Percentiles rank a stretch among this genome's conserved stretches.
Conservation (phyloP, 2,113 vertebrate species). For the Cnemophilus loriae region DNA sequence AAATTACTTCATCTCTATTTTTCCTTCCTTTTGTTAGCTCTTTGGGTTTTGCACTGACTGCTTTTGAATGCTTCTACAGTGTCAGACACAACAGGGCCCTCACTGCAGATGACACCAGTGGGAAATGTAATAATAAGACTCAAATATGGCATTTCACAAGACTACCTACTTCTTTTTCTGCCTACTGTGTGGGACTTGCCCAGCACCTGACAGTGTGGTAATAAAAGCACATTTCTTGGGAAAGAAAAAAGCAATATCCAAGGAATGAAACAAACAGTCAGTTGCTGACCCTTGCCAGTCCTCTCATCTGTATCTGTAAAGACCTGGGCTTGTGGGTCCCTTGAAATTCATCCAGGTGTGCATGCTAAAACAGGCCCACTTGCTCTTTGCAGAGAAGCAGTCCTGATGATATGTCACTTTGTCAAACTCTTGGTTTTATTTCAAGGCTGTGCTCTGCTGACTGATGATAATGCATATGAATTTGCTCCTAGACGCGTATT, state of each 20-base stretch:
- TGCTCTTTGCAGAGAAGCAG: not conserved
- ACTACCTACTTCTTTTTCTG: not conserved
- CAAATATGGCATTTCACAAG: not conserved
- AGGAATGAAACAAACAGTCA: not conserved
- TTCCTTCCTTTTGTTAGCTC: conserved; percentile 48
- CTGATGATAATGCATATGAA: not conserved
- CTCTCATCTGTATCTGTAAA: not conserved
- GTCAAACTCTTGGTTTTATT: not conserved
- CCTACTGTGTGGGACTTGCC: not conserved
- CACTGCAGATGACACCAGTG: conserved; percentile 1
- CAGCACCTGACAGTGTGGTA: not conserved
- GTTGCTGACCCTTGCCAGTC: not conserved
- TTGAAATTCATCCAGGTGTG: not conserved
- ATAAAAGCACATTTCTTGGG: not conserved
- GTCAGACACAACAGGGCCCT: not conserved
- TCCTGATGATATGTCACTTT: not conserved
- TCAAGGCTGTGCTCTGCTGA: not conserved
- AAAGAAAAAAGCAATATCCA: not conserved
- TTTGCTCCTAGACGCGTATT: not conserved
- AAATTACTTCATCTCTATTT: conserved; percentile 44
- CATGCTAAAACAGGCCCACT: not conserved
- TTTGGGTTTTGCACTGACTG: not conserved
- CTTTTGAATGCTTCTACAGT: conserved; percentile 24
- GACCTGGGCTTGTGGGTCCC: not conserved
- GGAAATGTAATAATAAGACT: not conserved